Percentiles rank a stretch among this genome's conserved stretches.
These are phyloP conservation scores for Copidosoma floridanum DNA, from an alignment of 1,140 invertebrate genomes.

Conservation along the genomic window DNA sequence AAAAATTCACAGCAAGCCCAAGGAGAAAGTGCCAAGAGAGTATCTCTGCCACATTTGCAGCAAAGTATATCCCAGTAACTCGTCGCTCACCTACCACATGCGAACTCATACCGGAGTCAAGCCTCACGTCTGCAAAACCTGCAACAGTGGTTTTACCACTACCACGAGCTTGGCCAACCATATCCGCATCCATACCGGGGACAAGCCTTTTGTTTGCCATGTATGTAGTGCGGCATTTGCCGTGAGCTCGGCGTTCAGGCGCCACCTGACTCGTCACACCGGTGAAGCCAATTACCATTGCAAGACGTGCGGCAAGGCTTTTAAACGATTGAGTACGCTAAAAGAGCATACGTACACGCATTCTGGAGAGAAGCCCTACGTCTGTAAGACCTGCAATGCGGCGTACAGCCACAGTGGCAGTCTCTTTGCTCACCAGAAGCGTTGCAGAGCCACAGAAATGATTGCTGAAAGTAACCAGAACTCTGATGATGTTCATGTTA, in stretches of 20 bases:
- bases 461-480: conserved; percentile 45
- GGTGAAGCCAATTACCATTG: conserved; percentile 63
- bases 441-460: conserved; percentile 47
- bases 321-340: conserved; percentile 62
- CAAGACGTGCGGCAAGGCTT: conserved; percentile 64
- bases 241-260: conserved; percentile 52
- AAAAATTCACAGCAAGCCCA: conserved; percentile 52
- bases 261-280: conserved; percentile 62
- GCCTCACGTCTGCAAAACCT: conserved; percentile 54
- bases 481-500: conserved; percentile 47
- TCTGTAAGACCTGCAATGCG: conserved; percentile 60
- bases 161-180: conserved; percentile 54
- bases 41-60: conserved; percentile 55
- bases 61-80: conserved; percentile 56
- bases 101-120: conserved; percentile 55
- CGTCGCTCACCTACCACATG: conserved; percentile 55
- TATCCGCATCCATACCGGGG: conserved; percentile 54
- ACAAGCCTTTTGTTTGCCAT: conserved; percentile 54
- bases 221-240: conserved; percentile 56
- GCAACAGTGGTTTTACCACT: conserved; percentile 55
- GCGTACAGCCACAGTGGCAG: conserved; percentile 56
- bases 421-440: conserved; percentile 57
- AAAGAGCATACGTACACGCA: conserved; percentile 61
- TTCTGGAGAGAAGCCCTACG: conserved; percentile 60
- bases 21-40: conserved; percentile 52